Conservation (phyloP, 2,113 vertebrate species). For the Probosciger aterrimus region DNA sequence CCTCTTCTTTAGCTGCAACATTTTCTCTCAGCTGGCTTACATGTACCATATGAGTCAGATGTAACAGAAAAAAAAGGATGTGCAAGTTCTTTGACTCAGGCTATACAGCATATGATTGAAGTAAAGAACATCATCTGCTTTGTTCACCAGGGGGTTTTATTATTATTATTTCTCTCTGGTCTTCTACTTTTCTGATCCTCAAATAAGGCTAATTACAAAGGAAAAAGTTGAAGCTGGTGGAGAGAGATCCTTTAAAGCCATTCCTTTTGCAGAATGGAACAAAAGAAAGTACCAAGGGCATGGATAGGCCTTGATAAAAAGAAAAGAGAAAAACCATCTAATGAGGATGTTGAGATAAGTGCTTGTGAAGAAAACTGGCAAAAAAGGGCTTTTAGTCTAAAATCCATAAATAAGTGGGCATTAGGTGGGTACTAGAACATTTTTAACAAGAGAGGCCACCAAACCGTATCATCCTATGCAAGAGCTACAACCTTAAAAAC, state of each 20-base stretch:
- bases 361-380: constrained; percentile 82
- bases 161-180: constrained; percentile 77
- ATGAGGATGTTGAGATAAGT: constrained; percentile 85
- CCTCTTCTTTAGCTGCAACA: constrained; percentile 40
- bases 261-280: constrained; percentile 81
- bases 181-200: constrained; percentile 81
- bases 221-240: constrained; percentile 76
- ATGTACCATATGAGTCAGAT: constrained; percentile 60
- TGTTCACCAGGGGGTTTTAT: constrained; percentile 70
- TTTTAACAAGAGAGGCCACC: constrained; percentile 79
- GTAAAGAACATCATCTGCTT: constrained; percentile 78
- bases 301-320: constrained; percentile 75
- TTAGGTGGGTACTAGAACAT: constrained; percentile 80
- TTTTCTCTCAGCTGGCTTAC: constrained; percentile 57
- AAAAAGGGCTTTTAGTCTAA: constrained; percentile 84
- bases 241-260: constrained; percentile 83
- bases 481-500: constrained; percentile 65
- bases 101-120: constrained; percentile 74
- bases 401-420: constrained; percentile 83
- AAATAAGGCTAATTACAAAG: constrained; percentile 85
- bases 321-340: constrained; percentile 83
- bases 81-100: constrained; percentile 74
- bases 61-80: constrained; percentile 31
- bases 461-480: constrained; percentile 73
- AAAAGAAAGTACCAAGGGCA: constrained; percentile 81